phyloP scores from a whole-genome alignment of 2,888 invertebrate species.

The Callyntrura guangdongensis region DNA sequence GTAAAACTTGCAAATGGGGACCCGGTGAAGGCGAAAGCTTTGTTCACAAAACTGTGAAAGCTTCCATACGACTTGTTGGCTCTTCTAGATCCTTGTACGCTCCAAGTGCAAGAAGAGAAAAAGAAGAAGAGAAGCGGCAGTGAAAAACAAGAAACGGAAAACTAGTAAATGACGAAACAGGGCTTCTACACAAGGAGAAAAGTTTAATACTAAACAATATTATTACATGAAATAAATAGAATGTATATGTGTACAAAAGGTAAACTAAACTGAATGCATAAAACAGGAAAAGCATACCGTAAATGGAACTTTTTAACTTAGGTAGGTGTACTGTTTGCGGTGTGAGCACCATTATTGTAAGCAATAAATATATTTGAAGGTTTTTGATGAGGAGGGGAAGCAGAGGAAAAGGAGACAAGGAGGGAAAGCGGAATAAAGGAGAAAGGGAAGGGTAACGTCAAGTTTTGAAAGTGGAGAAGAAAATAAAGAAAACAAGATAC shows the following conservation, averaged over 20 bases:
- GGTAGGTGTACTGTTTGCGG: not conserved
- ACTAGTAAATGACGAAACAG: not conserved
- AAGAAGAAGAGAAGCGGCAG: too few species aligned
- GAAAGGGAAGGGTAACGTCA: constrained; percentile 59
- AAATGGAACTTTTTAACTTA: too few species aligned
- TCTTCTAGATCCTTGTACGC: not conserved
- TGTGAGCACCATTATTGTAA: not conserved
- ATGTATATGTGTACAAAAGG: too few species aligned
- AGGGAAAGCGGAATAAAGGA: not conserved
- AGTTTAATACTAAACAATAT: constrained; percentile 8
- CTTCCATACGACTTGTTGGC: not conserved
- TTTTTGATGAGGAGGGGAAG: constrained; percentile 13
- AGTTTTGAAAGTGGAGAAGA: constrained; percentile 59
- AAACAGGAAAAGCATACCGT: too few species aligned
- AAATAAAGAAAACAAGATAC: constrained; percentile 39
- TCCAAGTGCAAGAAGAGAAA: constrained; percentile 21
- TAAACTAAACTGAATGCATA: too few species aligned
- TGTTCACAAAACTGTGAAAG: not conserved
- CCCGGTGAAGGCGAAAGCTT: not conserved
- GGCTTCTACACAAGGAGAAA: not conserved
- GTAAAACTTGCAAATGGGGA: constrained; percentile 33
- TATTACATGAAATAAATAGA: not conserved
- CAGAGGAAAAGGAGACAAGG: too few species aligned
- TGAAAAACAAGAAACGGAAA: constrained; percentile 1
- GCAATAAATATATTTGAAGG: constrained; percentile 13